phyloP scores from a whole-genome alignment of 2,888 invertebrate genomes.

The Macaria liturata region DNA sequence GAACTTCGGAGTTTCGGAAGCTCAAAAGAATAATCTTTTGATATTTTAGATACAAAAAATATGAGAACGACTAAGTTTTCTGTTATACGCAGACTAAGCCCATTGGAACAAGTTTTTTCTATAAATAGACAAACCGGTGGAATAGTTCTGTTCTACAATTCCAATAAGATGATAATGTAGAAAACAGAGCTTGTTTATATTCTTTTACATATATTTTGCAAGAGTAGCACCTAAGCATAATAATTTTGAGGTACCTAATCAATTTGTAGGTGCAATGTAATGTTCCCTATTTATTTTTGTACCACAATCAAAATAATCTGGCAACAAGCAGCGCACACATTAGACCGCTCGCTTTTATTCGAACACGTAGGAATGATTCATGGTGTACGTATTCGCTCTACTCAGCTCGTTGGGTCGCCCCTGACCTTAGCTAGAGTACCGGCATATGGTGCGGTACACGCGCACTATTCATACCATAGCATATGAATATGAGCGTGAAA shows the following conservation, averaged over 20 bases:
- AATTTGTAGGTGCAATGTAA: background rate
- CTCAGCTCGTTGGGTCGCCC: constrained; percentile 14
- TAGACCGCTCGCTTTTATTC: constrained; percentile 1
- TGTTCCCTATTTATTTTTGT: constrained; percentile 7
- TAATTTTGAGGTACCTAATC: no score
- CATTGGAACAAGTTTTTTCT: constrained; percentile 6
- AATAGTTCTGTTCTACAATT: no score
- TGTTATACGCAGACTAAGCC: background rate
- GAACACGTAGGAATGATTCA: no score
- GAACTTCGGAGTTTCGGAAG: no score
- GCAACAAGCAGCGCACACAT: constrained; percentile 13
- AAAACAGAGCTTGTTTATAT: no score
- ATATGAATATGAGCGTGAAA: constrained; percentile 2
- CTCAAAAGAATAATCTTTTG: no score
- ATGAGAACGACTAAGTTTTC: no score
- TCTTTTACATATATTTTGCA: no score
- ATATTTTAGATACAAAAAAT: no score
- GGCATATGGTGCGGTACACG: constrained; percentile 8
- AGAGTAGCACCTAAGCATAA: no score
- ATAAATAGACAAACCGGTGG: constrained; percentile 3
- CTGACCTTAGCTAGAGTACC: constrained; percentile 27
- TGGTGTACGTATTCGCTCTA: no score
- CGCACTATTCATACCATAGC: constrained; percentile 24
- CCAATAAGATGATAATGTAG: no score
- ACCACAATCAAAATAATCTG: constrained; percentile 24